Conservation (phyloP, 2,888 invertebrate genomes). For the Meliscaeva auricollis region DNA sequence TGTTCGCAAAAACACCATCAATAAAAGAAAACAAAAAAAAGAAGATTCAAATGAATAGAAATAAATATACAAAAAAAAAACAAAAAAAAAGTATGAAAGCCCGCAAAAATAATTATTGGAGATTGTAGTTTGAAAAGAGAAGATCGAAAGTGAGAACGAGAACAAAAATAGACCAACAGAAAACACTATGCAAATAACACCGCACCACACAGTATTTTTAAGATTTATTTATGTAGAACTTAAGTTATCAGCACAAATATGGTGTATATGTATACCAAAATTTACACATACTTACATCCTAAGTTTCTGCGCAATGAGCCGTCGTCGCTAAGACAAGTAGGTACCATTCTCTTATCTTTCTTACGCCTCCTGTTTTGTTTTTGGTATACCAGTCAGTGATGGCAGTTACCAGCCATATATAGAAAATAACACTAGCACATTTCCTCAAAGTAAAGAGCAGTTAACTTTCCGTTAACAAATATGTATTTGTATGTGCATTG, state of each 20-base stretch:
- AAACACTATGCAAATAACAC: conserved; percentile 61
- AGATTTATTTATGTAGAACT: background rate
- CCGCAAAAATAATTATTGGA: conserved; percentile 38
- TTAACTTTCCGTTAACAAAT: conserved; percentile 1
- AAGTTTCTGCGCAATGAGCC: conserved; percentile 30
- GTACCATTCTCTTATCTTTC: conserved; percentile 42
- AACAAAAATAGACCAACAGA: conserved; percentile 71
- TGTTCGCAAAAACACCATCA: background rate
- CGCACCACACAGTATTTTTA: conserved; percentile 15
- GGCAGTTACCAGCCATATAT: background rate
- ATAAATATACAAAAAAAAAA: background rate
- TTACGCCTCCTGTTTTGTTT: conserved; percentile 26
- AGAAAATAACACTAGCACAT: background rate
- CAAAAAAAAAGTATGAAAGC: background rate
- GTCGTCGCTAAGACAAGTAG: conserved; percentile 20
- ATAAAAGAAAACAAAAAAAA: background rate
- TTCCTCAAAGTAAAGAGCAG: conserved; percentile 9
- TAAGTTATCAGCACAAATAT: background rate
- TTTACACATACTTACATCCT: conserved; percentile 18
- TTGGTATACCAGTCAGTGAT: conserved; percentile 9
- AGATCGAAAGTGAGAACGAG: conserved; percentile 44
- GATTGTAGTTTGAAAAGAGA: conserved; percentile 68
- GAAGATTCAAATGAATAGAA: background rate
- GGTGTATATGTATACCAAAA: background rate
- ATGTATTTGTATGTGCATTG: background rate